These are phyloP conservation scores for Ptilodon capucinus DNA, from an alignment of 2,888 invertebrate species.

Conservation along the genomic window DNA sequence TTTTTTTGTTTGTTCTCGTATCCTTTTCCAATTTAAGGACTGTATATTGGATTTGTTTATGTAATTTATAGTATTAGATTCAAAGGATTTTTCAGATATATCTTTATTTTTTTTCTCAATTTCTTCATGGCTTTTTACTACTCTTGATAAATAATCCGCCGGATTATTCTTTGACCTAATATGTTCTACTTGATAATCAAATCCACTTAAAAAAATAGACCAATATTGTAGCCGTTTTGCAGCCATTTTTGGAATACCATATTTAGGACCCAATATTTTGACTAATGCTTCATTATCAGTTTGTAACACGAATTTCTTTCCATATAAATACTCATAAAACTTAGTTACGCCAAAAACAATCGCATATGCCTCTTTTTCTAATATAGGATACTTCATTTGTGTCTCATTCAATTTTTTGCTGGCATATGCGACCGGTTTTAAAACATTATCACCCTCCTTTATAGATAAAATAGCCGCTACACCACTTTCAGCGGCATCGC, in stretches of 20 bases:
- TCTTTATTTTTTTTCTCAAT: not conserved
- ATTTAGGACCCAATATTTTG: constrained; percentile 38
- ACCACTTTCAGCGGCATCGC: not conserved
- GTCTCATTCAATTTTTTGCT: not conserved
- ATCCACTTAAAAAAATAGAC: constrained; percentile 21
- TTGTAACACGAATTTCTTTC: constrained; percentile 4
- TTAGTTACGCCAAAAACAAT: too few species aligned
- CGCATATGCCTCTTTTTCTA: too few species aligned
- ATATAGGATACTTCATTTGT: not conserved
- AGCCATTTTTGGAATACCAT: constrained; percentile 41
- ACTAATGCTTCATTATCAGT: constrained; percentile 27
- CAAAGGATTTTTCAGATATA: not conserved
- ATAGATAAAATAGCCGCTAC: not conserved
- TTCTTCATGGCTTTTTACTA: not conserved
- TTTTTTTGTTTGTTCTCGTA: not conserved
- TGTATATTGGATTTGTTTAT: not conserved
- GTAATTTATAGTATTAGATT: not conserved
- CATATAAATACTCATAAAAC: not conserved
- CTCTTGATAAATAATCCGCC: not conserved
- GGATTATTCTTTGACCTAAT: not conserved
- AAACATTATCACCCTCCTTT: not conserved
- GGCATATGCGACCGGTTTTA: not conserved
- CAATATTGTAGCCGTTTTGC: constrained; percentile 32
- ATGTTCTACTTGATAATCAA: not conserved
- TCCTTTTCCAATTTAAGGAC: not conserved